Evolutionary conservation across 2,797 vertebrate species (phyloP), one percentile per base, ranked within the genome.

Genomic region (Apogon talboti): DNA sequence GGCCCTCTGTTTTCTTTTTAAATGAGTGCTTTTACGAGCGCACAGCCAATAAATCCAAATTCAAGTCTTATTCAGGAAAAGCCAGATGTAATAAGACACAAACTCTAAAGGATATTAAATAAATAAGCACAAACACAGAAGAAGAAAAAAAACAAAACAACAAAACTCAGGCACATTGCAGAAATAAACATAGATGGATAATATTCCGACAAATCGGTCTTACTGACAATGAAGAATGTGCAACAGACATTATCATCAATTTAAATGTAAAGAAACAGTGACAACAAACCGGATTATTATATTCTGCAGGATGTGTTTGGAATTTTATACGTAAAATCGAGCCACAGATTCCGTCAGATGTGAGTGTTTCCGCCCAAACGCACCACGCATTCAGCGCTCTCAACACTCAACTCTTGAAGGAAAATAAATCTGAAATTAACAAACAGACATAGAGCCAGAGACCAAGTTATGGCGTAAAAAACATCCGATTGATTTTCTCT

Each of bases 61-160:
- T 77, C 42, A 81, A 72, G 55, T 83, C 55, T 66, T 70, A 28
- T 43, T 85, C 59, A 70, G 66, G 57, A 79, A 54, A 67, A 81
- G 66, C 52, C 67, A 54, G 50, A 50, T 76, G 53, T 50, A 40
- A 53, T 60, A 40, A 67, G 40, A 71, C 41, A 72, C 55, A 14
- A 68, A 78, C 56, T 11, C 19, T 54, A 53, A 45, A 55, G 21
- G 62, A 60, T 52, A 74, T 45, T 67, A 13, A 52, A 73, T 76
- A 53, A 46, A 2, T 57, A 9, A 71, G 68, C 44, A 70, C 16
- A 69, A 21, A 71, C 51, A 70, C 10, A 72, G 38, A 73, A 79
- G 75, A 24, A 24, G n/a, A 24, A 33, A 33, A 7, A 33, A 33
- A 7, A 33, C 2, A 1, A 33, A 33, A 33, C 3, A 33, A 33